A percentile compares a stretch with the other conserved stretches of the same genome.
Evolutionary conservation across 2,113 vertebrate genomes (phyloP).

Genomic region (Rhegmatorhina hoffmannsi): DNA sequence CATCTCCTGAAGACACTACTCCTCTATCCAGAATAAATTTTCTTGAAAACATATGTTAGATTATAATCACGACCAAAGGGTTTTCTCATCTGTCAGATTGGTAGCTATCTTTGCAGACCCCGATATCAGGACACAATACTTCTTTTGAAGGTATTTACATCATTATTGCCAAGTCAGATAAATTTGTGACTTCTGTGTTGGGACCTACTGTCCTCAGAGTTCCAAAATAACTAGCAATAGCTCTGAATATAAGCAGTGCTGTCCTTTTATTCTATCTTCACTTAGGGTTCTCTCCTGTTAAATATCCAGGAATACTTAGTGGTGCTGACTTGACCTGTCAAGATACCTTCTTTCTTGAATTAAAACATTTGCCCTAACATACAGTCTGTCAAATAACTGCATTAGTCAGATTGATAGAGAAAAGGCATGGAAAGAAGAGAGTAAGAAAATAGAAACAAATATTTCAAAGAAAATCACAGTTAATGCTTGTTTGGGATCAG

Average conservation of each 20-base stretch:
- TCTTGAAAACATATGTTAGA: not conserved
- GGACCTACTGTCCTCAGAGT: not conserved
- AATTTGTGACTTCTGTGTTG: not conserved
- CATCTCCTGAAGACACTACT: not conserved
- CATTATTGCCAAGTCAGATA: not conserved
- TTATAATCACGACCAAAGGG: not conserved
- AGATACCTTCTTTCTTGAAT: not conserved
- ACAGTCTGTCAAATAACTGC: not conserved
- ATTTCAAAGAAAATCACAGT: not conserved
- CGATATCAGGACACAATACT: not conserved
- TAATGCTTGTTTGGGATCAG: not conserved
- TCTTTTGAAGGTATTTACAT: not conserved
- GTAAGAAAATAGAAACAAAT: not conserved
- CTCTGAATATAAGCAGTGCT: fast-evolving
- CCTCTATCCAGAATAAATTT: not conserved
- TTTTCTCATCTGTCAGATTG: not conserved
- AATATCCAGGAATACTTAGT: not conserved
- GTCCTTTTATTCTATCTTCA: not conserved
- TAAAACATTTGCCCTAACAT: not conserved
- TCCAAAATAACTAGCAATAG: not conserved
- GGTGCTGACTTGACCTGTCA: not conserved
- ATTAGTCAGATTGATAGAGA: not conserved
- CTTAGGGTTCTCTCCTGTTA: not conserved
- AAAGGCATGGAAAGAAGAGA: not conserved
- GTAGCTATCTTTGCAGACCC: not conserved